phyloP scores from a whole-genome alignment of 2,797 vertebrate genomes.

The Malacoraja senta region DNA sequence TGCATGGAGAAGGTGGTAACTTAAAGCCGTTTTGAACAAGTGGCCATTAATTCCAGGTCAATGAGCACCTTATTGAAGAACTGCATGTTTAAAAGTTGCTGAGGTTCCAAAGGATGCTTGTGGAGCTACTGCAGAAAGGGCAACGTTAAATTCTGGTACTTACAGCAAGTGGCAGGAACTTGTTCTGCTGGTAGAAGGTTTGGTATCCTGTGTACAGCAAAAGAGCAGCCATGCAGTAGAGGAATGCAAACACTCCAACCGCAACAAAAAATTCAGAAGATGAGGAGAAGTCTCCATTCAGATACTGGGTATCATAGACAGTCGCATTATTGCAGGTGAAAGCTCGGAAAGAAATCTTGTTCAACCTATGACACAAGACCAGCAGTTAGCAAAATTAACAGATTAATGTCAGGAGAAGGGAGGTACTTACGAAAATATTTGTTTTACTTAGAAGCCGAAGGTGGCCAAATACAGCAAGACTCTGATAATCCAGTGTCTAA shows the following conservation, averaged over 20 bases:
- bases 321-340: conserved; percentile 53
- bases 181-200: conserved; percentile 66
- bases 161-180: conserved; percentile 69
- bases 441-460: too few species aligned
- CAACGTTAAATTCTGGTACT: conserved; percentile 45
- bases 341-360: conserved; percentile 59
- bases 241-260: conserved; percentile 78
- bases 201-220: conserved; percentile 80
- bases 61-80: too few species aligned
- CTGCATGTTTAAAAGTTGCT: too few species aligned
- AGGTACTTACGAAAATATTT: too few species aligned
- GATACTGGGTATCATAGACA: conserved; percentile 46
- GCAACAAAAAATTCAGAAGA: conserved; percentile 81
- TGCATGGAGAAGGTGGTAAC: too few species aligned
- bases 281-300: conserved; percentile 73
- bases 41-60: too few species aligned
- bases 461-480: too few species aligned
- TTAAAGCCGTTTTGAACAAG: too few species aligned
- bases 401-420: background rate
- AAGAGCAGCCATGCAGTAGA: conserved; percentile 74
- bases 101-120: too few species aligned
- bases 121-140: too few species aligned
- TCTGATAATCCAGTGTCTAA: too few species aligned
- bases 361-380: conserved; percentile 60
- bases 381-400: background rate